phyloP scores from a whole-genome alignment of 2,797 vertebrate genomes.

The Rhodeus uyekii region DNA sequence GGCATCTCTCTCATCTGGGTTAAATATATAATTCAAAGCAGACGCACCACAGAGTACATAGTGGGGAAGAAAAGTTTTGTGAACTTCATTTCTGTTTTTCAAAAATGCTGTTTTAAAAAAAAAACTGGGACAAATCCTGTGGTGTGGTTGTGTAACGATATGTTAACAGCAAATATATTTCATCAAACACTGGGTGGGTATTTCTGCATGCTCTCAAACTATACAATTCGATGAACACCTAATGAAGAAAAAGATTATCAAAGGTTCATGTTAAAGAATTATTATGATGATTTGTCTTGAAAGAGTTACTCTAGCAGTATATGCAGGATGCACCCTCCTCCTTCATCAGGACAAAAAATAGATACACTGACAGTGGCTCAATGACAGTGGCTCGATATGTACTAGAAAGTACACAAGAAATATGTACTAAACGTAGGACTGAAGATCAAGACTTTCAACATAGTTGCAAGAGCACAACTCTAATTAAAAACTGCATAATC shows the following conservation, averaged over 20 bases:
- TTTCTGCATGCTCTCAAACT: neutral
- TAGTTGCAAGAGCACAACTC: slow-evolving; percentile 12
- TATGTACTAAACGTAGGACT: neutral
- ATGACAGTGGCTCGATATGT: neutral
- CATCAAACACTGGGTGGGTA: neutral
- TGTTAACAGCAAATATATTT: slow-evolving; percentile 5
- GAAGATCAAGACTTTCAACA: slow-evolving; percentile 5
- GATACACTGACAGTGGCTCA: neutral
- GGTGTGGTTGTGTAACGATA: neutral
- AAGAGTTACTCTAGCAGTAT: neutral
- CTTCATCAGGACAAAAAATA: neutral
- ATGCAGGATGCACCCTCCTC: neutral
- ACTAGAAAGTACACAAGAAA: no score
- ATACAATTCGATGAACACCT: neutral
- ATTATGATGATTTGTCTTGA: neutral
- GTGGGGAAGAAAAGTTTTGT: neutral
- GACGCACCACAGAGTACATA: slow-evolving; percentile 20
- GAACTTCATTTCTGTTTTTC: slow-evolving; percentile 32
- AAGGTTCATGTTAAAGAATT: neutral
- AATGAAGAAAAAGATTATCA: neutral
- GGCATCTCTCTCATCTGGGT: slow-evolving; percentile 26
- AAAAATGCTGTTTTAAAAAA: slow-evolving; percentile 1
- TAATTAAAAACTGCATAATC: slow-evolving; percentile 18
- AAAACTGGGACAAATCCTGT: slow-evolving; percentile 17
- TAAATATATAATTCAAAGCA: slow-evolving; percentile 45